These are phyloP conservation scores for Orthochromis malagaraziensis DNA, from an alignment of 2,113 vertebrate species.

Conservation along the genomic window DNA sequence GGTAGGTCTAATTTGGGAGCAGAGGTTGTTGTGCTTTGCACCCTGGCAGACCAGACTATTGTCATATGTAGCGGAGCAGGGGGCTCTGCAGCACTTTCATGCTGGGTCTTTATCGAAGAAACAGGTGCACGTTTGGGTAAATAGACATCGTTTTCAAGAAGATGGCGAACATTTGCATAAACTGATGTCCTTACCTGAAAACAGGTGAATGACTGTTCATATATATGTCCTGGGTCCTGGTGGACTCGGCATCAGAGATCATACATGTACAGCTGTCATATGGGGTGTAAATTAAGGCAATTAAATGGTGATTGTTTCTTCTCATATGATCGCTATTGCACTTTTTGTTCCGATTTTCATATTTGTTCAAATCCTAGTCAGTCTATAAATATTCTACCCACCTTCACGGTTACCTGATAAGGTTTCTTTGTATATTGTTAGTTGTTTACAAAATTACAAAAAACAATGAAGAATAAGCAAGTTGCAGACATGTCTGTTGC, in stretches of 20 bases:
- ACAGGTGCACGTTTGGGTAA: conserved; percentile 14
- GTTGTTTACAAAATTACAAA: not conserved
- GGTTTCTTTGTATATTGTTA: not conserved
- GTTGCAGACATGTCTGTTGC: not conserved
- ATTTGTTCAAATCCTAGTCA: not conserved
- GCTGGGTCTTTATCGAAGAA: conserved; percentile 19
- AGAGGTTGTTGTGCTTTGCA: conserved; percentile 41
- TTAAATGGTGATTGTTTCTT: not conserved
- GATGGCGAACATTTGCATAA: not conserved
- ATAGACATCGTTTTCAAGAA: not conserved
- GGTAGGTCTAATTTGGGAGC: conserved; percentile 52
- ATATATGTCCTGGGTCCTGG: not conserved
- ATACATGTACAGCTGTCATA: not conserved
- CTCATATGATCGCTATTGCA: not conserved
- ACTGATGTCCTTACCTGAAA: not conserved
- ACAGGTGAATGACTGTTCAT: not conserved
- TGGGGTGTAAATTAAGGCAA: not conserved
- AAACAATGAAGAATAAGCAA: not conserved
- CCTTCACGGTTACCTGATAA: not conserved
- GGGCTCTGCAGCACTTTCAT: not conserved
- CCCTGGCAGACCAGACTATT: conserved; percentile 24
- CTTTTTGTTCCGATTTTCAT: not conserved
- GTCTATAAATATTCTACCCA: not conserved
- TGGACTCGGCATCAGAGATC: not conserved
- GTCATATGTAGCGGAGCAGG: conserved; percentile 17